phyloP scores from a whole-genome alignment of 2,888 invertebrate genomes.

The Willowsia nigromaculata region DNA sequence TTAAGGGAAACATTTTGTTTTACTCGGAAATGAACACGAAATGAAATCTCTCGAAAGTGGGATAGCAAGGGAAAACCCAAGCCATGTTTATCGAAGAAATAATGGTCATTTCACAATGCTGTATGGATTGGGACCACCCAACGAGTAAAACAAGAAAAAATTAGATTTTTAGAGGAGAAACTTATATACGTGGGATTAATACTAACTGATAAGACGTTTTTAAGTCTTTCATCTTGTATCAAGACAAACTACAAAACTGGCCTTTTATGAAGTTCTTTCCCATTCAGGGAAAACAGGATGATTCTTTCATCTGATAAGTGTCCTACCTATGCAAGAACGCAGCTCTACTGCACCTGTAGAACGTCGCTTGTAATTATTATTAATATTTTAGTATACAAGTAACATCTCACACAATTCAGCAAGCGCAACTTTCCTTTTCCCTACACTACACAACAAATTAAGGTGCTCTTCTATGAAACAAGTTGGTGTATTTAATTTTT shows the following conservation, averaged over 20 bases:
- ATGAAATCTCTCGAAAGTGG: neutral
- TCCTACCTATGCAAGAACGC: neutral
- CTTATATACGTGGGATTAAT: no score
- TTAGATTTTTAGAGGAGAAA: no score
- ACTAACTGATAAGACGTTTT: neutral
- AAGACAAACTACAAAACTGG: neutral
- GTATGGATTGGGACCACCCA: neutral
- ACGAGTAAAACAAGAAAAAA: neutral
- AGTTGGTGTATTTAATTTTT: neutral
- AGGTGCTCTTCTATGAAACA: neutral
- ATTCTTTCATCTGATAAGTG: neutral
- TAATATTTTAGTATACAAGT: neutral
- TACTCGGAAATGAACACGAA: neutral
- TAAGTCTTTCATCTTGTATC: neutral
- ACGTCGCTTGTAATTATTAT: neutral
- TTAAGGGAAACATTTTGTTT: neutral
- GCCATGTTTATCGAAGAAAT: no score
- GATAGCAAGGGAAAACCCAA: neutral
- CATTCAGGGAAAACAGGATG: neutral
- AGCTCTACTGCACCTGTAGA: neutral
- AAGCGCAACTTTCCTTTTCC: neutral
- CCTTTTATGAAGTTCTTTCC: neutral
- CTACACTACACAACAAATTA: neutral
- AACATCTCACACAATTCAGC: neutral
- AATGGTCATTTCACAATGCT: no score